Evolutionary conservation across 2,113 vertebrate genomes (phyloP), one percentile per base, ranked within the genome.

Genomic region (Pseudolaguvia tuberculata): DNA sequence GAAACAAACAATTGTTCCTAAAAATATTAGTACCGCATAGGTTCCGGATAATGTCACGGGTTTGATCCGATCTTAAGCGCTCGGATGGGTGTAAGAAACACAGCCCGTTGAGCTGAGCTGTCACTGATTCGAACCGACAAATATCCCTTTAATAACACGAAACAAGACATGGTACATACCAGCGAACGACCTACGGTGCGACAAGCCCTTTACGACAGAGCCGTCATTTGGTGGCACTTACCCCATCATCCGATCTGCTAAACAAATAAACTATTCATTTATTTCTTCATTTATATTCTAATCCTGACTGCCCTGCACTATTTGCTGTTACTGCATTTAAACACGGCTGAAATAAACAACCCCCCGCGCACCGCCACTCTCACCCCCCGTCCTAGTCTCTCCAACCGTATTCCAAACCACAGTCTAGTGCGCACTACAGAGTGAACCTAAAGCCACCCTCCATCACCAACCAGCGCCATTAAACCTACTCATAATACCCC

Each of bases 251-350:
- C 14, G 25, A 20, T 31, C 27, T 27, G 58, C 51, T 14, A 61
- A 66, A 56, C 23, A 18, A 27, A 27, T 9, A 48, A 52, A 23
- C 42, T 73, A 9, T n/a, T n/a, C 51, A 71, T 3, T 20, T 13
- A 13, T 27, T 50, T 27, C 45, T 70, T 76, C 70, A 25, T 8
- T 61, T 31, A 5, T 52, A 27, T 35, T 50, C 13, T 48, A 15
- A 20, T 12, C 17, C 48, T 39, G 70, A 52, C 27, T 31, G 25
- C 15, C 17, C 2, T n/a, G n/a, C n/a, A n/a, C n/a, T n/a, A n/a
- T n/a, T 56, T 48, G 45, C 65, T 83, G 68, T 72, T 45, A 35
- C 72, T 52, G 70, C 83, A 73, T 87, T 85, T 86, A 85, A 86
- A 79, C 70, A 27, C 21, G 5, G 66, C 53, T 31, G n/a, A 80